These are phyloP conservation scores for Drosophila greeni DNA, from an alignment of 2,888 invertebrate species.

Conservation along the genomic window DNA sequence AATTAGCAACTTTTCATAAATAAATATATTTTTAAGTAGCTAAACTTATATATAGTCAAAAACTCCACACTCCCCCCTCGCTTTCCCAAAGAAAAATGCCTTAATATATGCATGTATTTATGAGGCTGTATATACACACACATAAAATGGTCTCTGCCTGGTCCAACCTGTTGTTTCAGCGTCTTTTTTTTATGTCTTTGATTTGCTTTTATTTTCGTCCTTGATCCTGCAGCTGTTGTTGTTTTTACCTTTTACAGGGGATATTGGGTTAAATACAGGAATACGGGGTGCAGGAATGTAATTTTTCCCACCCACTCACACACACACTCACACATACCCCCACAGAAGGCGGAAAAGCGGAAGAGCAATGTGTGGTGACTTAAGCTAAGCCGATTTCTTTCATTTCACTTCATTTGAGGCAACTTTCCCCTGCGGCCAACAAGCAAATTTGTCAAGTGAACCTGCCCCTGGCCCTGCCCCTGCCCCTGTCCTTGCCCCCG, in stretches of 20 bases:
- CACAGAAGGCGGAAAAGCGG: conserved; percentile 9
- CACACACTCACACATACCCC: conserved; percentile 12
- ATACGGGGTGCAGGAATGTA: too few relatives aligned
- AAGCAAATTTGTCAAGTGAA: conserved; percentile 32
- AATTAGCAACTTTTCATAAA: too few relatives aligned
- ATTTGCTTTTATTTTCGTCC: conserved; percentile 34
- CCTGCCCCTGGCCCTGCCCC: too few relatives aligned
- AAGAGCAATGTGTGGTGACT: conserved; percentile 42
- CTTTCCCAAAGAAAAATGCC: conserved; percentile 1
- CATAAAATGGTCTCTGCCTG: conserved; percentile 5
- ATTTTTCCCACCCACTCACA: conserved; percentile 25
- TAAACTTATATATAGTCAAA: too few relatives aligned
- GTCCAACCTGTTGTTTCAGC: conserved; percentile 55
- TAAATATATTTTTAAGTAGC: too few relatives aligned
- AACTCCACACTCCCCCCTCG: conserved; percentile 5
- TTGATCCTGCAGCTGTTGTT: conserved; percentile 7
- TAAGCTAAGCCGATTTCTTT: conserved; percentile 57
- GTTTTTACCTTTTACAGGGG: conserved; percentile 5
- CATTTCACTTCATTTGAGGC: conserved; percentile 59
- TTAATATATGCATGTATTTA: conserved; percentile 29
- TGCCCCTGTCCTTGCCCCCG: too few relatives aligned
- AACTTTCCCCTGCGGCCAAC: conserved; percentile 12
- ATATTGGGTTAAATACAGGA: not conserved
- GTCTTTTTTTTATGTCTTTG: conserved; percentile 36
- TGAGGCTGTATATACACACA: conserved; percentile 12